A percentile compares a stretch with the other conserved stretches of the same genome.
Conservation (phyloP, 35 echinoderm and acorn worm species). For the Patiria miniata region DNA sequence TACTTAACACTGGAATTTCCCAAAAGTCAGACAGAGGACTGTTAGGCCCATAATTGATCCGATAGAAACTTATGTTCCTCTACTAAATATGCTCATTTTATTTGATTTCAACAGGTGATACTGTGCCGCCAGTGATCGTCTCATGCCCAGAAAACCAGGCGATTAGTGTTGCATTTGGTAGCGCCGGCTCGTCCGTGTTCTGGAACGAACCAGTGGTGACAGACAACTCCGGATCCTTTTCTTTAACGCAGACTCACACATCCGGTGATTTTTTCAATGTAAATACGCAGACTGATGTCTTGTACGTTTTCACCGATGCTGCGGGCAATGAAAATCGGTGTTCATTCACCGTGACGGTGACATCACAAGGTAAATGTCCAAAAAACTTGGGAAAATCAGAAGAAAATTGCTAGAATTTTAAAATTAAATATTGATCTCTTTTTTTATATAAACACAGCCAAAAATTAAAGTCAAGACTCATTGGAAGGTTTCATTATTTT, state of each 20-base stretch:
- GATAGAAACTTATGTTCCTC: too few species aligned
- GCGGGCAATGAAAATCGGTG: constrained; percentile 49
- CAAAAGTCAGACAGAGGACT: too few species aligned
- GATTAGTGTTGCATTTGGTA: constrained; percentile 8
- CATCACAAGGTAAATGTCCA: neutral
- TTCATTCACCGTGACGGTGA: constrained; percentile 64
- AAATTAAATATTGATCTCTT: neutral
- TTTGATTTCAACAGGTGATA: neutral
- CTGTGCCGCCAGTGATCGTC: constrained; percentile 5
- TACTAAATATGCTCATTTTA: too few species aligned
- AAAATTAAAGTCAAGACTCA: neutral
- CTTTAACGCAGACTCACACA: neutral
- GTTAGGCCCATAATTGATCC: too few species aligned
- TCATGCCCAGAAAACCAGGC: constrained; percentile 18
- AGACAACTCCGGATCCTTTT: constrained; percentile 53
- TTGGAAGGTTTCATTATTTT: neutral
- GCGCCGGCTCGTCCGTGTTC: neutral
- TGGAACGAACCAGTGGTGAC: constrained; percentile 48
- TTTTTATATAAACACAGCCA: neutral
- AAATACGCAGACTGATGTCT: constrained; percentile 10
- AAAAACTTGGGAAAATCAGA: neutral
- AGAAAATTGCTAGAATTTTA: constrained; percentile 2
- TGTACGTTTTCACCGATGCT: constrained; percentile 59
- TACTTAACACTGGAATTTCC: too few species aligned
- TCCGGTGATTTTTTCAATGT: neutral